phyloP scores from a whole-genome alignment of 2,888 invertebrate species.

The Stenoptilia bipunctidactyla region DNA sequence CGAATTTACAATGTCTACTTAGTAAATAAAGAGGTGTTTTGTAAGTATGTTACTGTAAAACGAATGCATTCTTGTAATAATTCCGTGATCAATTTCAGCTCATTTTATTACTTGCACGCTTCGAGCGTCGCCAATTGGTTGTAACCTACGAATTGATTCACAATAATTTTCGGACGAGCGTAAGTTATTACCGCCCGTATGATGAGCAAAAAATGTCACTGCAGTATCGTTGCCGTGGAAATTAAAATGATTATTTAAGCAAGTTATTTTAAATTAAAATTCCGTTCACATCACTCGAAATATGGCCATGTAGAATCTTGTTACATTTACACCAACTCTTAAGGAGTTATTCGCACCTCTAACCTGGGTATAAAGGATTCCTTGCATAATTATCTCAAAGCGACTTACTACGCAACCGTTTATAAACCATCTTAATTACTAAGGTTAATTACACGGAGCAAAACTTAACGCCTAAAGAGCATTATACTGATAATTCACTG shows the following conservation, averaged over 20 bases:
- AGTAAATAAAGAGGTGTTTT: neutral
- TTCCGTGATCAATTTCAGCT: no score
- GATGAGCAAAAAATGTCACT: no score
- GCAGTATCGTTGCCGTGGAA: neutral
- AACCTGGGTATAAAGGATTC: slow-evolving; percentile 64
- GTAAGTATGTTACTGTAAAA: neutral
- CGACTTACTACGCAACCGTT: slow-evolving; percentile 61
- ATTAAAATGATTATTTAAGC: neutral
- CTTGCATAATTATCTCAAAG: slow-evolving; percentile 60
- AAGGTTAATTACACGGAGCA: slow-evolving; percentile 58
- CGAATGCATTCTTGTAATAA: neutral
- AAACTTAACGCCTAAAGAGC: slow-evolving; percentile 61
- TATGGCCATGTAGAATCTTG: slow-evolving; percentile 22
- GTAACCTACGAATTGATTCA: neutral
- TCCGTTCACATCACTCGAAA: neutral
- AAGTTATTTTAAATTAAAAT: neutral
- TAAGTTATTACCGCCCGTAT: neutral
- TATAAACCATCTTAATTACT: slow-evolving; percentile 68
- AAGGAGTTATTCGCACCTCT: slow-evolving; percentile 44
- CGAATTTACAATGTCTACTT: neutral
- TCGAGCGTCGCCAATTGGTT: no score
- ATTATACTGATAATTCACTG: slow-evolving; percentile 58
- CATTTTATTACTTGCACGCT: no score
- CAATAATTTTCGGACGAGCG: slow-evolving; percentile 12
- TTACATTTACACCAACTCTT: slow-evolving; percentile 42